Percentiles rank a stretch among this genome's conserved stretches.
These are phyloP conservation scores for Zygothrica quintamaculata DNA, from an alignment of 2,888 invertebrate species.

Conservation along the genomic window DNA sequence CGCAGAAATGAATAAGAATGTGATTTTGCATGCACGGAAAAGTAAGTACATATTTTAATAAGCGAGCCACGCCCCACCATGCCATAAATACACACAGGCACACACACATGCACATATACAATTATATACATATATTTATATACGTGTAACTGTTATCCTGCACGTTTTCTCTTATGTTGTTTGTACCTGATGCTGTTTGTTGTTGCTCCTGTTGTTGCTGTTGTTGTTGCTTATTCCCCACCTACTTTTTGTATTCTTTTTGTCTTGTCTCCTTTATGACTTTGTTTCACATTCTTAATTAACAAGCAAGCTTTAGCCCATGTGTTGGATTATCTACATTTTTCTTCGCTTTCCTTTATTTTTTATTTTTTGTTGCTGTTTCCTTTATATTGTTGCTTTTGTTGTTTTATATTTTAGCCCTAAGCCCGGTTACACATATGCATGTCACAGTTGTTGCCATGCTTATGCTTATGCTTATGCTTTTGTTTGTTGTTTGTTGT, in stretches of 20 bases:
- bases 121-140: slow-evolving; percentile 12
- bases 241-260: neutral
- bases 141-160: slow-evolving; percentile 13
- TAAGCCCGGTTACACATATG: slow-evolving; percentile 51
- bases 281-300: slow-evolving; percentile 78
- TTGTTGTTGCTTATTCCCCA: slow-evolving; percentile 6
- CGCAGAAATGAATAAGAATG: slow-evolving; percentile 32
- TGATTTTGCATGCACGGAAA: slow-evolving; percentile 34
- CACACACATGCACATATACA: neutral
- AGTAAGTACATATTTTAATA: slow-evolving; percentile 52
- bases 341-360: neutral
- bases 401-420: slow-evolving; percentile 57
- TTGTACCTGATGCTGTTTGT: slow-evolving; percentile 41
- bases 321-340: slow-evolving; percentile 63
- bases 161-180: slow-evolving; percentile 42
- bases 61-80: slow-evolving; percentile 18
- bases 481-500: slow-evolving; percentile 28
- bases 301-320: slow-evolving; percentile 67
- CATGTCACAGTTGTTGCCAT: slow-evolving; percentile 29
- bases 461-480: too few relatives aligned
- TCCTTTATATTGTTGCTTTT: too few relatives aligned
- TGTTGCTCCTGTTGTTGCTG: slow-evolving; percentile 20
- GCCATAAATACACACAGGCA: neutral
- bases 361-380: too few relatives aligned
- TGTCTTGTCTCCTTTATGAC: slow-evolving; percentile 67